Percentiles rank a stretch among this genome's conserved stretches.
These are phyloP conservation scores for Terrapene triunguis DNA, from an alignment of 2,113 vertebrate species.

Conservation along the genomic window DNA sequence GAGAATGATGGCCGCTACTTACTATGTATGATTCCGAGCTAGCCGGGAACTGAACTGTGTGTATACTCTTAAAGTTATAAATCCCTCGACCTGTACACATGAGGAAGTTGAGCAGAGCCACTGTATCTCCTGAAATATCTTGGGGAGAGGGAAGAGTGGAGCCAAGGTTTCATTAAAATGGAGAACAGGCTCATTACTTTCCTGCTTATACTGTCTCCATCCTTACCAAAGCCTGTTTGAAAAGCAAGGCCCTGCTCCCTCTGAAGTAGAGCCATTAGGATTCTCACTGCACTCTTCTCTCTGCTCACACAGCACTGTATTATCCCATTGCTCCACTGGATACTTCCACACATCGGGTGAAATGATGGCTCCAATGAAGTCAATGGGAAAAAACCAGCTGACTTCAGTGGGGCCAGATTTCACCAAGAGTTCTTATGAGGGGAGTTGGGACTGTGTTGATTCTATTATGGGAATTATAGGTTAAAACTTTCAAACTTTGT, in stretches of 20 bases:
- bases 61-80: constrained; percentile 45
- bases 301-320: neutral
- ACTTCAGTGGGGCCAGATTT: neutral
- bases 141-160: neutral
- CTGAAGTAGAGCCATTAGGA: neutral
- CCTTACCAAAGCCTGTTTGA: neutral
- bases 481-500: neutral
- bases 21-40: neutral
- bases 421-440: neutral
- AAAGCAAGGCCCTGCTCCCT: neutral
- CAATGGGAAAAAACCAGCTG: neutral
- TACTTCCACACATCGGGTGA: neutral
- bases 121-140: neutral
- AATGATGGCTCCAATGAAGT: neutral
- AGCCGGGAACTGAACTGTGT: constrained; percentile 11
- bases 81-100: neutral
- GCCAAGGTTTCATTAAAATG: neutral
- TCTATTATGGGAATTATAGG: neutral
- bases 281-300: neutral
- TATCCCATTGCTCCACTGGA: neutral
- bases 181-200: neutral
- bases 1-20: constrained; percentile 13
- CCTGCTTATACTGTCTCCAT: neutral
- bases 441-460: neutral
- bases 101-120: neutral